Conservation (phyloP, 2,888 invertebrate species). For the Parnassius smintheus region DNA sequence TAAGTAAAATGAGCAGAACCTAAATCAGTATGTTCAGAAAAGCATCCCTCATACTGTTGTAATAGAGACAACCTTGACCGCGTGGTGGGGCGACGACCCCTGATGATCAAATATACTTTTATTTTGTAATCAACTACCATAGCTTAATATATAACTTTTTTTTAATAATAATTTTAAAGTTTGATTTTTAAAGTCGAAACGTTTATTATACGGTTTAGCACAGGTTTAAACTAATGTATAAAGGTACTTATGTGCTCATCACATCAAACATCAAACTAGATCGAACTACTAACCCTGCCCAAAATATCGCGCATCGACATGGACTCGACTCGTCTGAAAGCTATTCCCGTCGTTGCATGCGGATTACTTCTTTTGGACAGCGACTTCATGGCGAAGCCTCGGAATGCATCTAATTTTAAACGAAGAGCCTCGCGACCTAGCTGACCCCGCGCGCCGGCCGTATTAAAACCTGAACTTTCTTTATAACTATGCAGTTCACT, state of each 20-base stretch:
- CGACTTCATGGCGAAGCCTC: conserved; percentile 62
- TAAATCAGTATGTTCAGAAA: conserved; percentile 31
- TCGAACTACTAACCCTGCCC: conserved; percentile 74
- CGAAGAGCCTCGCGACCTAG: conserved; percentile 77
- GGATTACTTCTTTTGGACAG: conserved; percentile 60
- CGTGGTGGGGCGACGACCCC: conserved; percentile 61
- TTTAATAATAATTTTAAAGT: not conserved
- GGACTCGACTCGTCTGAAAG: conserved; percentile 58
- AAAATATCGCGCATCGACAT: conserved; percentile 67
- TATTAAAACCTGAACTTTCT: conserved; percentile 81
- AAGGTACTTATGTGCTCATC: conserved; percentile 9
- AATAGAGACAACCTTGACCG: conserved; percentile 63
- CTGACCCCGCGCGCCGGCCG: conserved; percentile 76
- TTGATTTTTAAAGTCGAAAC: not conserved
- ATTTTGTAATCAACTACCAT: conserved; percentile 21
- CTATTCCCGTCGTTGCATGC: conserved; percentile 68
- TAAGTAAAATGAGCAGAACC: no score
- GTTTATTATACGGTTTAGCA: conserved; percentile 43
- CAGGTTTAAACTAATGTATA: conserved; percentile 34
- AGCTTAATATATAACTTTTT: not conserved
- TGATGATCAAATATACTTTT: conserved; percentile 14
- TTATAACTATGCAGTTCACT: conserved; percentile 73
- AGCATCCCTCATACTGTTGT: conserved; percentile 34
- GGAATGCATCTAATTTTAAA: conserved; percentile 81
- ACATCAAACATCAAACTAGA: no score